Percentiles rank a stretch among this genome's conserved stretches.
Evolutionary conservation across 2,113 vertebrate species (phyloP).

Genomic region (Circaetus gallicus): DNA sequence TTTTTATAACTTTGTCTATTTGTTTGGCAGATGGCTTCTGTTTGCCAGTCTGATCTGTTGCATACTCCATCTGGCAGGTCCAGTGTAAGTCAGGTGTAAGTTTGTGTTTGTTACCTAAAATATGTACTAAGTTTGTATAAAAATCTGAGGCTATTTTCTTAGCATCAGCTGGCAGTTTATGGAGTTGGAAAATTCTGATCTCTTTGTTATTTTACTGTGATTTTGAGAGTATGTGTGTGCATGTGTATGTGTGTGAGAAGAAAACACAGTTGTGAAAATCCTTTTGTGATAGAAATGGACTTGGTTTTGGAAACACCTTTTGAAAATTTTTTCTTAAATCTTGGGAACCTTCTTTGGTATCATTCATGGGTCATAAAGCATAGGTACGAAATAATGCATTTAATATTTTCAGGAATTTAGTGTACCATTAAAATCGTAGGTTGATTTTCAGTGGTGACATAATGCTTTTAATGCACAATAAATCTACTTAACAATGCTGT

Average conservation of each 20-base stretch:
- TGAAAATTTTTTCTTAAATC: neutral
- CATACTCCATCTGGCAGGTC: neutral
- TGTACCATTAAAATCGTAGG: neutral
- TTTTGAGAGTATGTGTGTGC: neutral
- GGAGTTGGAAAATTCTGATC: neutral
- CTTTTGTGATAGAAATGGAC: neutral
- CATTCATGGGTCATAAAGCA: neutral
- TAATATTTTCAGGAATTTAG: neutral
- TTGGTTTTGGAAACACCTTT: neutral
- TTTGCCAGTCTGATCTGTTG: neutral
- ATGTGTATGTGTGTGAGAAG: neutral
- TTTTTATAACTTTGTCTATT: conserved; percentile 24
- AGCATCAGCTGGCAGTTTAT: neutral
- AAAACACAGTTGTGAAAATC: neutral
- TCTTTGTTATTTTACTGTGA: neutral
- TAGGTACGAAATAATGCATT: neutral
- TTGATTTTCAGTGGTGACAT: neutral
- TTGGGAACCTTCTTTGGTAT: neutral
- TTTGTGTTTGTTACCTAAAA: conserved; percentile 5
- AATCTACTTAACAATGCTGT: neutral
- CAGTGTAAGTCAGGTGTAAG: neutral
- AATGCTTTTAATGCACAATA: neutral
- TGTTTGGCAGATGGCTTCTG: neutral
- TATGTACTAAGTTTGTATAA: neutral
- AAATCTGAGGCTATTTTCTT: neutral